These are phyloP conservation scores for Eledona agricola DNA, from an alignment of 2,888 invertebrate species.

Conservation along the genomic window DNA sequence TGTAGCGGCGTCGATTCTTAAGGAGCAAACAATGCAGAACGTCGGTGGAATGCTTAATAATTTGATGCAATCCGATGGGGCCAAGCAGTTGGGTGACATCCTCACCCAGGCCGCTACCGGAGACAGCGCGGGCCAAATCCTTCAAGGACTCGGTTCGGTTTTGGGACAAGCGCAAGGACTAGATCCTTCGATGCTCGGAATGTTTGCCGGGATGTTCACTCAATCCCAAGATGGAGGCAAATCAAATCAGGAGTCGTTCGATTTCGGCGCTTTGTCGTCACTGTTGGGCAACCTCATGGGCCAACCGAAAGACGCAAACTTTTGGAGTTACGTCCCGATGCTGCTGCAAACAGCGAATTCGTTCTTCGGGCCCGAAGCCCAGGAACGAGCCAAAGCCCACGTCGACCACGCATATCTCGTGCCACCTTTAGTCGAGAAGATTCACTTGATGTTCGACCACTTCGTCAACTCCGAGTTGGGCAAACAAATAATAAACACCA, in stretches of 20 bases:
- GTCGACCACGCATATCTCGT: conserved; percentile 76
- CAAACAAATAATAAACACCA: conserved; percentile 75
- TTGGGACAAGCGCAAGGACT: conserved; percentile 60
- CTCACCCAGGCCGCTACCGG: conserved; percentile 42
- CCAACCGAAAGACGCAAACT: conserved; percentile 32
- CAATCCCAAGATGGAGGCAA: conserved; percentile 8
- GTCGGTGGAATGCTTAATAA: conserved; percentile 74
- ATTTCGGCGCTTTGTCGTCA: conserved; percentile 38
- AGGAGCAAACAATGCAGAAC: conserved; percentile 60
- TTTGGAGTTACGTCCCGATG: conserved; percentile 71
- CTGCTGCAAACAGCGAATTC: conserved; percentile 72
- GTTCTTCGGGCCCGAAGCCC: conserved; percentile 70
- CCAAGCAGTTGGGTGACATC: conserved; percentile 62
- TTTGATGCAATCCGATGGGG: conserved; percentile 74
- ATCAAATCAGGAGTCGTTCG: conserved; percentile 31
- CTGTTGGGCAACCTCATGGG: conserved; percentile 40
- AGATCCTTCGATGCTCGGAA: conserved; percentile 69
- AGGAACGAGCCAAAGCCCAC: conserved; percentile 70
- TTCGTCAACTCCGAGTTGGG: conserved; percentile 83
- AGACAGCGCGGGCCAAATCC: conserved; percentile 43
- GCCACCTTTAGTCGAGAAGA: conserved; percentile 74
- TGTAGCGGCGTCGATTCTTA: conserved; percentile 74
- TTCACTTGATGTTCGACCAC: conserved; percentile 80
- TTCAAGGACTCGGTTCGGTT: conserved; percentile 43
- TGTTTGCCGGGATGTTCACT: conserved; percentile 66